These are phyloP conservation scores for Caiman crocodilus DNA, from an alignment of 2,797 vertebrate species.

Conservation along the genomic window DNA sequence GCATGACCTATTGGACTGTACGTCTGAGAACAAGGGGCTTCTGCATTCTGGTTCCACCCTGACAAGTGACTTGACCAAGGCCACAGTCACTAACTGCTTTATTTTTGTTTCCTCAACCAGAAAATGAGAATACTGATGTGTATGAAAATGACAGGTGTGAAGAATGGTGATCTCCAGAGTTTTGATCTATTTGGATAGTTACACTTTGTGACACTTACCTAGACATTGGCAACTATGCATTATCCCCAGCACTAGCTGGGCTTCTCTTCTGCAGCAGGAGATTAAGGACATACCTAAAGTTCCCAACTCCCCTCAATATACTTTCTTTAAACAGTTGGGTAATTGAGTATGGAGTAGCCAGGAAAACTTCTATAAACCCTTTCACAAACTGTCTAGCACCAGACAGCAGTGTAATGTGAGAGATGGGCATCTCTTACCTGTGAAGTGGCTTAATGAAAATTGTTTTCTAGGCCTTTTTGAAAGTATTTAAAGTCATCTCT, in stretches of 20 bases:
- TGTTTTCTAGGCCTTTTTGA: neutral
- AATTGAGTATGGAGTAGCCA: neutral
- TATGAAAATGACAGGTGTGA: neutral
- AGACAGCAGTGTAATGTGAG: neutral
- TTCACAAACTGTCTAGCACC: neutral
- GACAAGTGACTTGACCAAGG: neutral
- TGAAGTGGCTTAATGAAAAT: neutral
- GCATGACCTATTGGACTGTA: no score
- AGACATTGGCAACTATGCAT: neutral
- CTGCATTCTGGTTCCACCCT: rapidly evolving
- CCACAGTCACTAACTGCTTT: neutral
- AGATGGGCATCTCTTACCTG: neutral
- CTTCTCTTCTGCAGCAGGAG: neutral
- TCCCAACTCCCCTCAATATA: neutral
- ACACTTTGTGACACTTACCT: neutral
- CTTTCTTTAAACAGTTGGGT: neutral
- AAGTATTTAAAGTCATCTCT: neutral
- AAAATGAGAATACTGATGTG: neutral
- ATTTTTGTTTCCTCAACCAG: neutral
- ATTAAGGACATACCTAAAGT: neutral
- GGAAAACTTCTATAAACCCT: neutral
- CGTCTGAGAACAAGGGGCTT: neutral
- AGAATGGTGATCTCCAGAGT: neutral
- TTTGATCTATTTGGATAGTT: neutral
- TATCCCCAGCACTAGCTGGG: neutral